phyloP scores from a whole-genome alignment of 2,113 vertebrate species.

The Nerophis lumbriciformis region DNA sequence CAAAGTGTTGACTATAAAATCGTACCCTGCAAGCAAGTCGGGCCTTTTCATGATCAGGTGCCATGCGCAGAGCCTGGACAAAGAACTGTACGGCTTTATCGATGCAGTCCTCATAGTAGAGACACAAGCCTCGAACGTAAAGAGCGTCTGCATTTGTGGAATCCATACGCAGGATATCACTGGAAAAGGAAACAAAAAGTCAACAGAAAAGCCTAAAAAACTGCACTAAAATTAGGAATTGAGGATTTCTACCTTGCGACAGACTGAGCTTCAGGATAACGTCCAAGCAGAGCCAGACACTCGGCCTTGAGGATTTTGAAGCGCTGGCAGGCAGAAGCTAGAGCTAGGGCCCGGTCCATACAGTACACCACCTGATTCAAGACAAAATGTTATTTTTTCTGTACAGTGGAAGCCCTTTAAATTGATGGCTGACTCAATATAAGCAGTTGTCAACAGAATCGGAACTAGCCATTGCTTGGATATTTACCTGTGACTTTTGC shows the following conservation, averaged over 20 bases:
- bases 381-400: background rate
- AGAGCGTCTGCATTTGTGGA: constrained; percentile 90
- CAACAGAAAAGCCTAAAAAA: background rate
- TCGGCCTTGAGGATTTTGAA: constrained; percentile 97
- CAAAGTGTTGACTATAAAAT: too few relatives aligned
- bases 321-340: constrained; percentile 86
- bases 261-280: constrained; percentile 93
- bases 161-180: constrained; percentile 91
- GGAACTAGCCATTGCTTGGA: too few relatives aligned
- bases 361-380: constrained; percentile 86
- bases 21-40: constrained; percentile 88
- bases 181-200: constrained; percentile 38
- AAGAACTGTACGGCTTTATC: constrained; percentile 96
- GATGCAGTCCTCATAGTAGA: constrained; percentile 95
- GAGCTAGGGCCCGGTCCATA: constrained; percentile 90
- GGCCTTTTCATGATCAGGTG: constrained; percentile 91
- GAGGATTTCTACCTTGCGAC: constrained; percentile 80
- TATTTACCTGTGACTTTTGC: too few relatives aligned
- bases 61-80: constrained; percentile 92
- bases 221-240: too few relatives aligned
- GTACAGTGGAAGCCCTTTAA: too few relatives aligned
- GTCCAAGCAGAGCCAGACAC: constrained; percentile 87
- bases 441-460: too few relatives aligned
- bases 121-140: constrained; percentile 90
- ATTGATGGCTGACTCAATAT: too few relatives aligned